These are phyloP conservation scores for Scotopteryx bipunctaria DNA, from an alignment of 2,888 invertebrate species.

Conservation along the genomic window DNA sequence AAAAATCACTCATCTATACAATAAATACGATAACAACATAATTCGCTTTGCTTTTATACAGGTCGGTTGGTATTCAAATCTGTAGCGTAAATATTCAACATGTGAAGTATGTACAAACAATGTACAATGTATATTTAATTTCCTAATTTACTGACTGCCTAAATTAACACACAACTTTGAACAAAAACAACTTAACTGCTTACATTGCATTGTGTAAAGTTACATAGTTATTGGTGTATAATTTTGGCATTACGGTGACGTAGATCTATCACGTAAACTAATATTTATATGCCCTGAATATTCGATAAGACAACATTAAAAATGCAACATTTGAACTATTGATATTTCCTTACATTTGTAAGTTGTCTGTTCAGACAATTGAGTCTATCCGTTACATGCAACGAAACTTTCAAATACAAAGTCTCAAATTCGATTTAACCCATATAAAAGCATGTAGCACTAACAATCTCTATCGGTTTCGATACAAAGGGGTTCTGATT, in stretches of 20 bases:
- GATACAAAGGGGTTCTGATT: slow-evolving; percentile 10
- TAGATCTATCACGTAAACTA: slow-evolving; percentile 14
- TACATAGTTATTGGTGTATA: slow-evolving; percentile 14
- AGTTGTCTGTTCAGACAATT: slow-evolving; percentile 4
- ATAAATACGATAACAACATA: slow-evolving; percentile 77
- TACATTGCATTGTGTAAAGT: slow-evolving; percentile 9
- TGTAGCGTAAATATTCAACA: slow-evolving; percentile 17
- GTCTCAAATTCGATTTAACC: slow-evolving; percentile 36
- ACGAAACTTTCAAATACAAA: slow-evolving; percentile 22
- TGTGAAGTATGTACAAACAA: slow-evolving; percentile 25
- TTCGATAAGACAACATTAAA: slow-evolving; percentile 8
- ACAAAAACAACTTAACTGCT: slow-evolving; percentile 8
- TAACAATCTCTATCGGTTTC: slow-evolving; percentile 23
- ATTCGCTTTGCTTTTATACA: slow-evolving; percentile 57
- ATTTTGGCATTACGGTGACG: slow-evolving; percentile 25
- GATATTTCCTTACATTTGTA: slow-evolving; percentile 17
- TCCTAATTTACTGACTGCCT: slow-evolving; percentile 6
- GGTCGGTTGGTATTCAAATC: slow-evolving; percentile 28
- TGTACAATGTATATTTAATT: slow-evolving; percentile 11
- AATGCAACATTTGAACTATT: slow-evolving; percentile 28
- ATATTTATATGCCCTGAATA: slow-evolving; percentile 13
- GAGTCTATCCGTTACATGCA: slow-evolving; percentile 7
- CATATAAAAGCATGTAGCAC: slow-evolving; percentile 42
- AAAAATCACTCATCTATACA: slow-evolving; percentile 70
- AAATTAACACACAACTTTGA: slow-evolving; percentile 17